These are phyloP conservation scores for Archocentrus centrarchus DNA, from an alignment of 2,113 vertebrate species.

Conservation along the genomic window DNA sequence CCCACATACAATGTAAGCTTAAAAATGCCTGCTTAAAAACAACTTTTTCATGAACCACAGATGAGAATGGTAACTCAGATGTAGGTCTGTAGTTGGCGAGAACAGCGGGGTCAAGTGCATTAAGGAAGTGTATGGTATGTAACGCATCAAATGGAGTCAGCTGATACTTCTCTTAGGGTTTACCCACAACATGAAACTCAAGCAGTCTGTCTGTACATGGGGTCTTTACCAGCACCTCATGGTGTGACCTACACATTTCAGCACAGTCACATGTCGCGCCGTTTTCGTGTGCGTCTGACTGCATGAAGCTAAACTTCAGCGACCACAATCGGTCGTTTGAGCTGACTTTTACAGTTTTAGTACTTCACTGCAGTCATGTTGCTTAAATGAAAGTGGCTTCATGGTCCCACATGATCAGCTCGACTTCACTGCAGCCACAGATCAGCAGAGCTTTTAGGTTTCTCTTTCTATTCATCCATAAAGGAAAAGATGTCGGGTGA, in stretches of 20 bases:
- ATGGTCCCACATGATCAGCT: no score
- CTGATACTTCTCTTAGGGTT: neutral
- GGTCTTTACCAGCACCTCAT: neutral
- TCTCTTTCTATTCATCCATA: rapidly evolving
- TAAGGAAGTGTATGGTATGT: neutral
- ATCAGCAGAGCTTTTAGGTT: neutral
- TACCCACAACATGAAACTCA: neutral
- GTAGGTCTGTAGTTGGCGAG: no score
- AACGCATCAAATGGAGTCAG: rapidly evolving
- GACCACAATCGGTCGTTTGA: rapidly evolving
- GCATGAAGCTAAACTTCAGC: neutral
- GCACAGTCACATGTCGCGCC: neutral
- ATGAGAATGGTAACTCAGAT: no score
- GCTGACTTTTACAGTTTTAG: neutral
- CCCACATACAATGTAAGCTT: no score
- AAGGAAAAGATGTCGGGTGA: neutral
- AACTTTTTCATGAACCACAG: no score
- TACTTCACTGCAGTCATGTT: no score
- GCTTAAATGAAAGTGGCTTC: no score
- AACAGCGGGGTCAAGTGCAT: no score
- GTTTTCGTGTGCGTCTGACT: neutral
- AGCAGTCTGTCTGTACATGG: rapidly evolving
- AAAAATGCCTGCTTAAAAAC: no score
- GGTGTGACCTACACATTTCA: neutral
- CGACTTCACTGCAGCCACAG: no score